A percentile compares a stretch with the other conserved stretches of the same genome.
Conservation (phyloP, 1,140 invertebrate genomes). For the Bombus sibiricus region DNA sequence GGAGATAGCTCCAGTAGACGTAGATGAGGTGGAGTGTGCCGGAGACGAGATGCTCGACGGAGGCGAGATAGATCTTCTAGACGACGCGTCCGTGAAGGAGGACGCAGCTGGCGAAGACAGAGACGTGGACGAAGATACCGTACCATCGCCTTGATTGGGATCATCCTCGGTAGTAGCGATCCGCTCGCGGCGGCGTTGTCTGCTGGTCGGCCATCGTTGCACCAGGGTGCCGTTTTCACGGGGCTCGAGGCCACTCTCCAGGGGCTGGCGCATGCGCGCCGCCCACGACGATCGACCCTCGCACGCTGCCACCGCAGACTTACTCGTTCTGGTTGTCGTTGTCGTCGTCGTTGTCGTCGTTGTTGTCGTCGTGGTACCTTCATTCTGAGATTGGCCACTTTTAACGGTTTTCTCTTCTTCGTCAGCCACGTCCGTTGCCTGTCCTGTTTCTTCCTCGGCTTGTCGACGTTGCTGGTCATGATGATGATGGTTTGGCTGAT, state of each 20-base stretch:
- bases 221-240: slow-evolving; percentile 59
- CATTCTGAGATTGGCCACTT: slow-evolving; percentile 23
- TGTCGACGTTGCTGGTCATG: background rate
- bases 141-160: background rate
- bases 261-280: slow-evolving; percentile 76
- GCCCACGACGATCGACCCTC: slow-evolving; percentile 73
- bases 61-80: slow-evolving; percentile 49
- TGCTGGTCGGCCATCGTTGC: slow-evolving; percentile 51
- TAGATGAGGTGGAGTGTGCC: slow-evolving; percentile 37
- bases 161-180: background rate
- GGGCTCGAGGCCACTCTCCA: slow-evolving; percentile 62
- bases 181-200: slow-evolving; percentile 43
- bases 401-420: background rate
- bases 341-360: slow-evolving; percentile 29
- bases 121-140: slow-evolving; percentile 47
- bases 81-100: slow-evolving; percentile 38
- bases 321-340: slow-evolving; percentile 44
- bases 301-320: slow-evolving; percentile 55
- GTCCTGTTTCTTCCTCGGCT: background rate
- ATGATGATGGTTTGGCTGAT: slow-evolving; percentile 15
- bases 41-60: slow-evolving; percentile 53
- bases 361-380: background rate
- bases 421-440: slow-evolving; percentile 35
- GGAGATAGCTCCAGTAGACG: slow-evolving; percentile 17
- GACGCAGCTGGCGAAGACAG: slow-evolving; percentile 50